These are phyloP conservation scores for Acanthochromis polyacanthus DNA, from an alignment of 2,113 vertebrate genomes.

Conservation along the genomic window DNA sequence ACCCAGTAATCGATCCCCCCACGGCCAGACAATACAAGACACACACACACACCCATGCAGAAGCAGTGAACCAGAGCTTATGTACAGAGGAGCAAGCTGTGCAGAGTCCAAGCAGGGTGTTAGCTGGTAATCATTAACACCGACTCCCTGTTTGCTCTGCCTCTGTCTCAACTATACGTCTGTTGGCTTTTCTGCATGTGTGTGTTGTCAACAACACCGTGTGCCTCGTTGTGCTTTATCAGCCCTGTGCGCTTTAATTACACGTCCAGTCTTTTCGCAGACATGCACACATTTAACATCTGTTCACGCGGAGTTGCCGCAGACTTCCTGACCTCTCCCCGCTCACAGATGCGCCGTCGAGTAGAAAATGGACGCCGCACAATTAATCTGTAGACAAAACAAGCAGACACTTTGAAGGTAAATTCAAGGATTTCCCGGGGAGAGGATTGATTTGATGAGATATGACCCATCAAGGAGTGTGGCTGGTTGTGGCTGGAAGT, in stretches of 20 bases:
- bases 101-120: constrained; percentile 61
- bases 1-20: constrained; percentile 42
- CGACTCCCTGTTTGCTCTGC: constrained; percentile 64
- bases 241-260: constrained; percentile 44
- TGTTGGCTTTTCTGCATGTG: constrained; percentile 29
- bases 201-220: constrained; percentile 40
- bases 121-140: constrained; percentile 78
- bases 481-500: background rate
- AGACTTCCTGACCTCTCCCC: constrained; percentile 15
- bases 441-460: constrained; percentile 32
- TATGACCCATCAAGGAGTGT: constrained; percentile 18
- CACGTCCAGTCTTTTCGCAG: constrained; percentile 4
- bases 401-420: constrained; percentile 23
- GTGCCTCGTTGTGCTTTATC: constrained; percentile 39
- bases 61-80: constrained; percentile 49
- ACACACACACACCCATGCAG: constrained; percentile 24
- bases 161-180: constrained; percentile 28
- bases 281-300: constrained; percentile 25
- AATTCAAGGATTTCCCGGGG: constrained; percentile 28
- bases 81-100: constrained; percentile 58
- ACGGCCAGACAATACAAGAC: constrained; percentile 30
- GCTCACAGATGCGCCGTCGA: background rate
- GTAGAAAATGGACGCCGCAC: background rate
- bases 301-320: constrained; percentile 10
- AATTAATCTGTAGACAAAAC: constrained; percentile 21